A percentile compares a stretch with the other conserved stretches of the same genome.
Evolutionary conservation across 2,888 invertebrate genomes (phyloP).

Genomic region (Pammene fasciana): DNA sequence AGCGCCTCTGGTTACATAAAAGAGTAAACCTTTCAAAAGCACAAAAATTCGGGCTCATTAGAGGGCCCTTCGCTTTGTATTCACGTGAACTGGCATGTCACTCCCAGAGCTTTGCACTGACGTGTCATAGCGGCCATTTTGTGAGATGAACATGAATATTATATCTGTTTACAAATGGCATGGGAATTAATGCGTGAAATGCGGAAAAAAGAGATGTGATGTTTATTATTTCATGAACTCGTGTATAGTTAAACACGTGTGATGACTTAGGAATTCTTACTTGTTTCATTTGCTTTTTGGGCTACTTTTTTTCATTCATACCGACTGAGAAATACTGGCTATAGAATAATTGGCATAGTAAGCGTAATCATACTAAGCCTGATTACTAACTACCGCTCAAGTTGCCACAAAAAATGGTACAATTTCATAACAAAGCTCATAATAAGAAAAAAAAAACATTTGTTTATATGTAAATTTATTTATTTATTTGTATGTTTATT

Average conservation of each 20-base stretch:
- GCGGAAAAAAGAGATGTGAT: not conserved
- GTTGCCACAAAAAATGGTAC: too few relatives aligned
- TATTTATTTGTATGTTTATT: too few relatives aligned
- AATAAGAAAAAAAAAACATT: too few relatives aligned
- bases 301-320: too few relatives aligned
- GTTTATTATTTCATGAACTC: not conserved
- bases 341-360: too few relatives aligned
- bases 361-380: too few relatives aligned
- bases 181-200: conserved; percentile 14
- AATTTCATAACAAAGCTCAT: too few relatives aligned
- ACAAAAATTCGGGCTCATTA: conserved; percentile 8
- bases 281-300: too few relatives aligned
- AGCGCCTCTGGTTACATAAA: not conserved
- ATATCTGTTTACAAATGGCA: conserved; percentile 20
- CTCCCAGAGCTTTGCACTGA: conserved; percentile 9
- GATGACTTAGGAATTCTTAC: not conserved
- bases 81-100: conserved; percentile 3
- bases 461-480: too few relatives aligned
- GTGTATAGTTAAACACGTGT: not conserved
- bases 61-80: conserved; percentile 8
- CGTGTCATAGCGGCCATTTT: conserved; percentile 6
- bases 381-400: too few relatives aligned
- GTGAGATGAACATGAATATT: conserved; percentile 13
- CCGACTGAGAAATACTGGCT: too few relatives aligned
- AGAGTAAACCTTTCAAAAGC: not conserved